Conservation (phyloP, 2,113 vertebrate genomes). For the Caretta caretta region DNA sequence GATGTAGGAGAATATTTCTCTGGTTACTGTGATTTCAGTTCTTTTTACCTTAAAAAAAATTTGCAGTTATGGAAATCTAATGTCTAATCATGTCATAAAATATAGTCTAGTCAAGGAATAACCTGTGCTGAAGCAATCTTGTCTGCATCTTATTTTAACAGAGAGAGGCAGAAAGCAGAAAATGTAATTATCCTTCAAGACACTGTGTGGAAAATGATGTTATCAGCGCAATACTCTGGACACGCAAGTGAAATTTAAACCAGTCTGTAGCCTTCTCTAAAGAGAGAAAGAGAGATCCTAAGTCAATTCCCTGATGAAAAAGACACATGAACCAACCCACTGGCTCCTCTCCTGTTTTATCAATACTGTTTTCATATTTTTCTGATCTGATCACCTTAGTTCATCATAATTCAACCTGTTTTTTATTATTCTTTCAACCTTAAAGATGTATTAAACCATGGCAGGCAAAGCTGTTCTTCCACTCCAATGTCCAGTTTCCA, state of each 20-base stretch:
- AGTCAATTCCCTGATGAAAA: neutral
- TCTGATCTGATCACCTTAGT: neutral
- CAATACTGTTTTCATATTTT: neutral
- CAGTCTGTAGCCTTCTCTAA: neutral
- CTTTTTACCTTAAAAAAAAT: neutral
- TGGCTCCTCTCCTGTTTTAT: neutral
- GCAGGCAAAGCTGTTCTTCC: neutral
- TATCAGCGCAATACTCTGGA: neutral
- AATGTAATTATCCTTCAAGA: neutral
- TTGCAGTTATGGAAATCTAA: neutral
- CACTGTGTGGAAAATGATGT: neutral
- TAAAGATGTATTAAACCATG: neutral
- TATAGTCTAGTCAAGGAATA: neutral
- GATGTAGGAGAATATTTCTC: neutral
- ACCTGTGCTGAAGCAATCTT: neutral
- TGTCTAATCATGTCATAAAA: neutral
- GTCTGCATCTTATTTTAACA: neutral
- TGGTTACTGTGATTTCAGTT: neutral
- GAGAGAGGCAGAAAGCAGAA: neutral
- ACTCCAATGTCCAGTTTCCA: neutral
- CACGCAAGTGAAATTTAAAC: slow-evolving; percentile 33
- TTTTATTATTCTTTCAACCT: neutral
- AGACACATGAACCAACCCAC: neutral
- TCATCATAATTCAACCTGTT: neutral
- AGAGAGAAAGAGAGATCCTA: neutral